Conservation (phyloP, 2,797 vertebrate genomes). For the Fistularia tabacaria region DNA sequence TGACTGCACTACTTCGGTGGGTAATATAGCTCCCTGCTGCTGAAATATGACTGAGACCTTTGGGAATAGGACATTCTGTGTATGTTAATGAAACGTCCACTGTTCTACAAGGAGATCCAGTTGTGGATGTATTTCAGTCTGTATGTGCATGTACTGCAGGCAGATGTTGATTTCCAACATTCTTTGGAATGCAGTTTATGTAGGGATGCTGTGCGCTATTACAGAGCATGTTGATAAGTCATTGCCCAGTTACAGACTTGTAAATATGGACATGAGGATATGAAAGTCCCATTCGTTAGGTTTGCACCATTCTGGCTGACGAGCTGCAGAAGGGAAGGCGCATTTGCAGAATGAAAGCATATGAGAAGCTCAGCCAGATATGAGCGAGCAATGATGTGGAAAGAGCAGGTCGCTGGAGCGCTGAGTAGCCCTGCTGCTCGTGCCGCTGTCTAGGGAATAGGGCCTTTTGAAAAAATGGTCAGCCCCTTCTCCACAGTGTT, state of each 20-base stretch:
- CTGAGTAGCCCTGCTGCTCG: constrained; percentile 63
- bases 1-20: too few relatives aligned
- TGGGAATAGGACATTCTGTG: too few relatives aligned
- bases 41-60: too few relatives aligned
- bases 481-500: constrained; percentile 77
- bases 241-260: constrained; percentile 66
- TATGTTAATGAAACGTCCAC: neutral
- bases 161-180: constrained; percentile 32
- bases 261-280: constrained; percentile 59
- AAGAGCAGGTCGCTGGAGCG: constrained; percentile 54
- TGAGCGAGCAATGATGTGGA: constrained; percentile 44
- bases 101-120: constrained; percentile 13
- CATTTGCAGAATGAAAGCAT: constrained; percentile 63
- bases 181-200: constrained; percentile 55
- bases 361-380: constrained; percentile 64
- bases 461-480: constrained; percentile 67
- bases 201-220: constrained; percentile 53
- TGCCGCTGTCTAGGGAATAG: constrained; percentile 58
- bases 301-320: constrained; percentile 51
- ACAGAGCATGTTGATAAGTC: constrained; percentile 61
- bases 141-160: constrained; percentile 13
- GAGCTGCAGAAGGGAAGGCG: constrained; percentile 56
- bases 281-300: constrained; percentile 64
- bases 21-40: too few relatives aligned
- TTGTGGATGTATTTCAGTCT: constrained; percentile 22